Percentiles rank a stretch among this genome's conserved stretches.
phyloP scores from a whole-genome alignment of 2,888 invertebrate genomes.

The Microctonus brassicae region DNA sequence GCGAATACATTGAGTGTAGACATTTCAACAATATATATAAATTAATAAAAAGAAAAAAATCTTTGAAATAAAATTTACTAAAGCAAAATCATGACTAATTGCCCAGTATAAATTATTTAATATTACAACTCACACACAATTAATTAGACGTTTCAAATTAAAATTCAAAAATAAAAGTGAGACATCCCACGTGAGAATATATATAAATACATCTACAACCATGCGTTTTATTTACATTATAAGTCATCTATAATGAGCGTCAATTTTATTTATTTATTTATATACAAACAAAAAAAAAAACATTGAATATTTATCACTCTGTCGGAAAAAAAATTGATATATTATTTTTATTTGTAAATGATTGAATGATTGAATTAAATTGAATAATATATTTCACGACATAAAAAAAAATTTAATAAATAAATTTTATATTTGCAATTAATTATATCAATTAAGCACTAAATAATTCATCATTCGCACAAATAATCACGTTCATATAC shows the following conservation, averaged over 20 bases:
- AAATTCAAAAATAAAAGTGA: constrained; percentile 9
- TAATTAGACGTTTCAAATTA: constrained; percentile 34
- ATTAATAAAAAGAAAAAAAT: background rate
- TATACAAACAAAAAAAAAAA: background rate
- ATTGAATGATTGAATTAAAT: background rate
- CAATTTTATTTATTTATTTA: background rate
- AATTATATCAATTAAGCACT: background rate
- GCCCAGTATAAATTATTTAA: constrained; percentile 64
- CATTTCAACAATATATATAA: background rate
- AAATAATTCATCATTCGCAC: background rate
- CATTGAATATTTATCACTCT: no score
- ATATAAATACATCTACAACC: constrained; percentile 11
- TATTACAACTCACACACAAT: constrained; percentile 44
- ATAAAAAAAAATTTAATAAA: background rate
- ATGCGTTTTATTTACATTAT: background rate
- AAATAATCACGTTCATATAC: no score
- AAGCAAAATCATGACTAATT: constrained; percentile 65
- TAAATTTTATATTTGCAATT: background rate
- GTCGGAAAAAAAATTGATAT: background rate
- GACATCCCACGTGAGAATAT: background rate
- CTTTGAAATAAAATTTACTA: constrained; percentile 55
- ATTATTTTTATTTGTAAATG: background rate
- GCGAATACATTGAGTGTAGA: background rate
- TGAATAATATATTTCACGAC: background rate
- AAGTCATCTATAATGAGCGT: background rate